Conservation (phyloP, 2,888 invertebrate species). For the Serripes groenlandicus region DNA sequence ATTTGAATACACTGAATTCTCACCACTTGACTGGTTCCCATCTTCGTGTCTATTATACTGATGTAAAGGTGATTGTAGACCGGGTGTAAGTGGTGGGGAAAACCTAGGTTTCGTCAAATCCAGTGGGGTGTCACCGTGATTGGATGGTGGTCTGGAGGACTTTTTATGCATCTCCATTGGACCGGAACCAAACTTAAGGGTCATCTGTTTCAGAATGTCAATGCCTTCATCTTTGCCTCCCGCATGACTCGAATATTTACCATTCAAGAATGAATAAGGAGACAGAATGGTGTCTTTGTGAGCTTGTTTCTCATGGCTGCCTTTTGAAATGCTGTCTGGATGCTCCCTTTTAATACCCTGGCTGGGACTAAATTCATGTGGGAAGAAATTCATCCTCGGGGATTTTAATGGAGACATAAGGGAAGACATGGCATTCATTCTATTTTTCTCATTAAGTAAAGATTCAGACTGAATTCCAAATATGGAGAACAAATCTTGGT, state of each 20-base stretch:
- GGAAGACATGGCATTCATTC: constrained; percentile 38
- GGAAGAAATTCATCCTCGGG: constrained; percentile 26
- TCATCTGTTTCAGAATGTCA: constrained; percentile 83
- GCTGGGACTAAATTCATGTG: constrained; percentile 6
- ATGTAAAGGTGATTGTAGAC: not conserved
- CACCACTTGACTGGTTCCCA: constrained; percentile 66
- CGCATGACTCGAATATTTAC: constrained; percentile 54
- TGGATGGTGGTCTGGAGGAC: constrained; percentile 12
- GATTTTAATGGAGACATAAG: constrained; percentile 45
- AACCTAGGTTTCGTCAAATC: constrained; percentile 81
- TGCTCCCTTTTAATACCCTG: constrained; percentile 63
- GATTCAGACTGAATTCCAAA: constrained; percentile 83
- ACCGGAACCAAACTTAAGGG: constrained; percentile 79
- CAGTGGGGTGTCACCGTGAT: constrained; percentile 74
- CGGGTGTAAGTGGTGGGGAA: constrained; percentile 58
- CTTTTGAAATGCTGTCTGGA: constrained; percentile 41
- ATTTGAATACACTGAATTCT: constrained; percentile 80
- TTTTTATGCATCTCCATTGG: constrained; percentile 52
- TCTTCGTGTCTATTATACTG: constrained; percentile 42
- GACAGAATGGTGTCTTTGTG: constrained; percentile 31
- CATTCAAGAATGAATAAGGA: constrained; percentile 62
- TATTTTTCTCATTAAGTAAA: constrained; percentile 72
- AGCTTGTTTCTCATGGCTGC: not conserved
- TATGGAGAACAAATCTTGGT: constrained; percentile 83
- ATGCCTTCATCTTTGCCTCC: constrained; percentile 65